phyloP scores from a whole-genome alignment of 2,113 vertebrate genomes.

The Myiozetetes cayanensis region DNA sequence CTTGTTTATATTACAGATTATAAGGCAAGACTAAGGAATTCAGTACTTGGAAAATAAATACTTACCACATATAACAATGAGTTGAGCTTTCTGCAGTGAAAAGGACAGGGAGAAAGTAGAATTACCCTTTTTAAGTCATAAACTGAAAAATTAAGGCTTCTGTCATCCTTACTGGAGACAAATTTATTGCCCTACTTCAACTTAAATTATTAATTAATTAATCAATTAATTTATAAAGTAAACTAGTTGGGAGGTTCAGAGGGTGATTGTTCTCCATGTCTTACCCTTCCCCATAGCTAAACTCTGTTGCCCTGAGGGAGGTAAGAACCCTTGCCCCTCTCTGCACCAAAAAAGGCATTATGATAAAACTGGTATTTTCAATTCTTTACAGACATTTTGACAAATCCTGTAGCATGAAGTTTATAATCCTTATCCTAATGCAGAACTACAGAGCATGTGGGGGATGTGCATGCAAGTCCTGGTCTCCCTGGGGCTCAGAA shows the following conservation, averaged over 20 bases:
- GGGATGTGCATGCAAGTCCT: not conserved
- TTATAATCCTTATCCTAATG: not conserved
- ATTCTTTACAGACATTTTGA: not conserved
- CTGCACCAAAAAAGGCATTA: rapidly evolving
- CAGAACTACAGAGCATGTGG: not conserved
- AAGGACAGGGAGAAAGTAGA: not conserved
- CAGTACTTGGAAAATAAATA: not conserved
- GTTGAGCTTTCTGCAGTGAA: not conserved
- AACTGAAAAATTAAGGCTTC: not conserved
- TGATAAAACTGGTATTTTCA: not conserved
- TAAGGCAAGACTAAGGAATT: not conserved
- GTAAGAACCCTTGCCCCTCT: not conserved
- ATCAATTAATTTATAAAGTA: not conserved
- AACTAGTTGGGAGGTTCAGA: not conserved
- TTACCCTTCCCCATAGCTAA: not conserved
- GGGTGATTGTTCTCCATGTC: not conserved
- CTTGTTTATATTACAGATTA: not conserved
- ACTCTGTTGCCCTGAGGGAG: not conserved
- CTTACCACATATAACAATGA: not conserved
- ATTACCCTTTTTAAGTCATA: not conserved
- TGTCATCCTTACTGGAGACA: not conserved
- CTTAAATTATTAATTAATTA: not conserved
- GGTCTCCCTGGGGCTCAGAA: not conserved
- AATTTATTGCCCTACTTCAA: not conserved
- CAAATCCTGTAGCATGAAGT: not conserved